Base-by-base conservation (phyloP, 2,888 invertebrate species). In the Drosophila dives region DNA sequence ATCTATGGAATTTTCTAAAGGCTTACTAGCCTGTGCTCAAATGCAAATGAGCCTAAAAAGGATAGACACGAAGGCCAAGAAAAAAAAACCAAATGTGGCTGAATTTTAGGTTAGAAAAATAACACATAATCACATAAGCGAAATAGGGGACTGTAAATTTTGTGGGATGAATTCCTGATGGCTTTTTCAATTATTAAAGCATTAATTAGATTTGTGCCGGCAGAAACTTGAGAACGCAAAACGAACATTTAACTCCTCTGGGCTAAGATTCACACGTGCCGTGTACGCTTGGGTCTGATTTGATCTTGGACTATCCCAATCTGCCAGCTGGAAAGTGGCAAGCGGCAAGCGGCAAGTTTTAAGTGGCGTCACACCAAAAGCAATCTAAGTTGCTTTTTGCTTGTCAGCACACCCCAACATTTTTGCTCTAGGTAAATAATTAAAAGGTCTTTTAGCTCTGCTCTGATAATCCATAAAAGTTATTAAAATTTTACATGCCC, bases 101-200 rank as follows among this genome's bases (percentile, higher is more conserved):
- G 3, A 2, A 38, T 15, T 62, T 34, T 33, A 12, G 36, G 6
- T n/a, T 11, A 20, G 32, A 42, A 34, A 45, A 36, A 26, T 20
- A 1, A 17, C 33, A 34, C 7, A 17, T 15, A 26, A 29, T 45
- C 36, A 17, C 3, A 20, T 53, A 53, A 45, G 8, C 23, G 15
- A 15, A 3, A 10, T 34, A 17, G 7, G 29, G 49, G 11, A 38
- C 40, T 17, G 20, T 7, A 61, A 45, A 58, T 26, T 51, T 26
- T 38, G 36, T 26, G 33, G 45, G 42, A 15, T 40, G 59, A 59
- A 36, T 51, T 55, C 55, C 49, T 54, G 59, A 50, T 66, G 70
- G 64, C 48, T 66, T 56, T 80, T 88, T 77, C 70, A 85, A 85
- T 89, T 83, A 89, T 90, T 81, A 72, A 90, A 74, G 78, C 68